These are phyloP conservation scores for Gephyroberyx darwinii DNA, from an alignment of 2,797 vertebrate species.

Conservation along the genomic window DNA sequence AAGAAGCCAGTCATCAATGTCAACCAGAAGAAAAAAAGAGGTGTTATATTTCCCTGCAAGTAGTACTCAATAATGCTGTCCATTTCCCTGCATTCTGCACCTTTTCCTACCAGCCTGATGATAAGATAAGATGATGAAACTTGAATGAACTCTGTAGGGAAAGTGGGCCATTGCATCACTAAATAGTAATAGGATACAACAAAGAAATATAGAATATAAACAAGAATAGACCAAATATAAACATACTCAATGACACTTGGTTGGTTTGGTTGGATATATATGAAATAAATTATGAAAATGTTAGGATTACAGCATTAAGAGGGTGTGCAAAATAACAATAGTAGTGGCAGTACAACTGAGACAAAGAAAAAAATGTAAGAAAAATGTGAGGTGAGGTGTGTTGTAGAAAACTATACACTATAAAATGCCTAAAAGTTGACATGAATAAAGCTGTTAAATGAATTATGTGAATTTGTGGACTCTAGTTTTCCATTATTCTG, in stretches of 20 bases:
- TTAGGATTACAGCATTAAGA: not conserved
- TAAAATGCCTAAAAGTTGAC: too few species aligned
- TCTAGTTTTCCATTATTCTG: too few species aligned
- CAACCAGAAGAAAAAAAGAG: constrained; percentile 53
- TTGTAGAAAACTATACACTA: too few species aligned
- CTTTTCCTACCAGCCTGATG: constrained; percentile 49
- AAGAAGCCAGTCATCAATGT: constrained; percentile 71
- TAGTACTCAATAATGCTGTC: constrained; percentile 65
- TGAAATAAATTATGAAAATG: constrained; percentile 2
- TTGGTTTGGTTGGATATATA: not conserved
- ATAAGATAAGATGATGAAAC: constrained; percentile 62
- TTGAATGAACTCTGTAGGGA: constrained; percentile 57
- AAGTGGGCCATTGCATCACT: constrained; percentile 40
- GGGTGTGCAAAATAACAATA: too few species aligned
- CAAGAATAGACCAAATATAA: constrained; percentile 13
- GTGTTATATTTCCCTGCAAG: constrained; percentile 60
- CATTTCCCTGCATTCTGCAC: constrained; percentile 54
- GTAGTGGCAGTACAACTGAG: too few species aligned
- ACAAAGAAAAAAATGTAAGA: too few species aligned
- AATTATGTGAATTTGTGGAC: too few species aligned
- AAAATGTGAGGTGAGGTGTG: too few species aligned
- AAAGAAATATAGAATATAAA: constrained; percentile 17
- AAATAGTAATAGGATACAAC: constrained; percentile 20
- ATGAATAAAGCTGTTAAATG: too few species aligned
- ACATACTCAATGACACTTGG: constrained; percentile 16